Evolutionary conservation across 2,113 vertebrate species (phyloP), one percentile per base, ranked within the genome.

Genomic region (Salvelinus sp.): DNA sequence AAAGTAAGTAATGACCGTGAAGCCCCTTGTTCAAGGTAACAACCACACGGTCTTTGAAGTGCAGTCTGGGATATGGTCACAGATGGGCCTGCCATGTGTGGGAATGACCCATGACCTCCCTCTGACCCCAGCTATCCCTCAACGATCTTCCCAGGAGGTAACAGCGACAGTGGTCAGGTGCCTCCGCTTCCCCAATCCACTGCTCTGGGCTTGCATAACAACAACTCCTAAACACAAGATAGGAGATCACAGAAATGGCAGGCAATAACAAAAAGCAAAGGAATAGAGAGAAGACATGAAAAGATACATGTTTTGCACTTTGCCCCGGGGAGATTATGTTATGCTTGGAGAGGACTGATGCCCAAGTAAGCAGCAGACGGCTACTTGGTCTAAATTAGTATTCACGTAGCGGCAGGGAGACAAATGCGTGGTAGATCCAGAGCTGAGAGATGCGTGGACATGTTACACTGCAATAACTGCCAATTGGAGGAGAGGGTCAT

Each of bases 41-140:
- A 54, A 54, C 16, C 13, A 54, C 10, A 4, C 3, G 4, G 3
- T 54, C 13, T 16, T 54, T 18, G 16, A 16, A 18, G 50, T 54
- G 50, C 12, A 54, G 50, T 18, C 50, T 54, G 12, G 16, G 16
- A 18, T 18, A 54, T 54, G 16, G 50, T 54, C 14, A 54, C 50
- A 54, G 50, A 14, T 18, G 38, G 38, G 38, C 38, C 38, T 10
- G 38, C 9, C 38, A 44, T 44, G 9, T 9, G 38, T 44, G 16
- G 50, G 50, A 54, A 54, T 54, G 50, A 54, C 50, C 50, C 50
- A 22, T 60, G 76, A 83, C 75, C 70, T n/a, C 48, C 27, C 73
- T 82, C 78, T 81, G 80, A 81, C 74, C 79, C 13, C 3, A 18
- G 54, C 69, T 44, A 12, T 77, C 60, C 70, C 78, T 79, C 64